These are phyloP conservation scores for Dicyrtomina minuta DNA, from an alignment of 2,888 invertebrate species.

Conservation along the genomic window DNA sequence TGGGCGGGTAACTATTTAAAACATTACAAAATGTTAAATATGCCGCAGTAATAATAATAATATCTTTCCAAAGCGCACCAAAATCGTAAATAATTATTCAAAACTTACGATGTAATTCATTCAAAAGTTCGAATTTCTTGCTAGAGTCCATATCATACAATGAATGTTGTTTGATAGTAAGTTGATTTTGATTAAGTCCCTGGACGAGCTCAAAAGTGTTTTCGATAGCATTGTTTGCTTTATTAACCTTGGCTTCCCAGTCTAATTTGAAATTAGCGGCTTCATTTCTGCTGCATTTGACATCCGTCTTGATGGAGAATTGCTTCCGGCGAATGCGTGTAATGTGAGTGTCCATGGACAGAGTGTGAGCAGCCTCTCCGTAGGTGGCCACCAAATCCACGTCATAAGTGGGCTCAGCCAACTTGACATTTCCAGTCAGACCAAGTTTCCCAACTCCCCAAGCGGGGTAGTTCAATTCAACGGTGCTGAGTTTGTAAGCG, in stretches of 20 bases:
- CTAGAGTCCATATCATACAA: constrained; percentile 48
- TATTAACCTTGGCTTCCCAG: too few species aligned
- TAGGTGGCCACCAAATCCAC: background rate
- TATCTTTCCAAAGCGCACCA: constrained; percentile 26
- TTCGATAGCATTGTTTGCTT: constrained; percentile 10
- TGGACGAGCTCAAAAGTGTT: constrained; percentile 55
- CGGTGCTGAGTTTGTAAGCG: constrained; percentile 18
- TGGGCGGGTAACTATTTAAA: constrained; percentile 61
- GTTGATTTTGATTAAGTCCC: constrained; percentile 55
- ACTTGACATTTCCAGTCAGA: constrained; percentile 5
- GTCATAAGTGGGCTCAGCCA: background rate
- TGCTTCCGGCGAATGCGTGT: background rate
- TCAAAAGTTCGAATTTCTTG: constrained; percentile 47
- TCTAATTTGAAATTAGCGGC: constrained; percentile 13
- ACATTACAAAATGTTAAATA: constrained; percentile 16
- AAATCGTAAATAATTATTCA: background rate
- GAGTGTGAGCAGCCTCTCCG: constrained; percentile 1
- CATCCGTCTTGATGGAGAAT: background rate
- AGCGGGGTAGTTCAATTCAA: constrained; percentile 17
- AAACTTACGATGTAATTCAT: constrained; percentile 46
- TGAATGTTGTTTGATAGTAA: constrained; percentile 64
- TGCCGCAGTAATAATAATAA: background rate
- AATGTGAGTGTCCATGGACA: background rate
- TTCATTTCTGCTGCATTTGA: background rate
- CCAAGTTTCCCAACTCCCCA: constrained; percentile 31